phyloP scores from a whole-genome alignment of 1,140 invertebrate genomes.

The Drosophila kikkawai region DNA sequence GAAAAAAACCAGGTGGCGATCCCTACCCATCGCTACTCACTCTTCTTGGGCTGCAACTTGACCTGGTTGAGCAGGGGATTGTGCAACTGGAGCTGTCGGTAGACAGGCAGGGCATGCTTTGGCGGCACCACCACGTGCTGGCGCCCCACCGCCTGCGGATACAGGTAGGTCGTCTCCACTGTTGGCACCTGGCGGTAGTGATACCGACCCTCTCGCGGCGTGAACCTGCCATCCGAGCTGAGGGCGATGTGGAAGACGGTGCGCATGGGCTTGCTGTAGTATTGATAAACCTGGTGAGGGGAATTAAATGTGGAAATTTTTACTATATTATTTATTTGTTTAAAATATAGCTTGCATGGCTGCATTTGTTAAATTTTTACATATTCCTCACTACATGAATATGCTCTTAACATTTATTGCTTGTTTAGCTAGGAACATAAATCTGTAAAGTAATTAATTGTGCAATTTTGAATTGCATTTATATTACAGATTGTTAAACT shows the following conservation, averaged over 20 bases:
- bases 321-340: not conserved
- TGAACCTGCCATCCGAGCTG: conserved; percentile 81
- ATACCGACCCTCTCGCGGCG: conserved; percentile 72
- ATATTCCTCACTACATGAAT: not conserved
- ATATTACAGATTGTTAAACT: not conserved
- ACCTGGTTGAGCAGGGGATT: conserved; percentile 82
- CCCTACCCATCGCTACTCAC: conserved; percentile 39
- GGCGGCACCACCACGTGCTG: conserved; percentile 63
- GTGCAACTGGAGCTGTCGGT: conserved; percentile 76
- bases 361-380: not conserved
- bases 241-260: conserved; percentile 79
- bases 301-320: not conserved
- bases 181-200: conserved; percentile 73
- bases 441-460: not conserved
- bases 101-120: conserved; percentile 65
- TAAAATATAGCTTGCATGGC: not conserved
- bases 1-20: not conserved
- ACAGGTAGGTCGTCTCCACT: conserved; percentile 82
- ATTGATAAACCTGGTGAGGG: conserved; percentile 73
- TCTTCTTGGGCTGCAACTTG: conserved; percentile 80
- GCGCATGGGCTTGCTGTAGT: conserved; percentile 70
- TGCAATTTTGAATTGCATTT: not conserved
- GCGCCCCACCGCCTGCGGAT: conserved; percentile 79
- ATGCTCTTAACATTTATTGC: not conserved
- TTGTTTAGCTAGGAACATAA: not conserved